These are phyloP conservation scores for Mustelus asterias DNA, from an alignment of 2,113 vertebrate species.

Conservation along the genomic window DNA sequence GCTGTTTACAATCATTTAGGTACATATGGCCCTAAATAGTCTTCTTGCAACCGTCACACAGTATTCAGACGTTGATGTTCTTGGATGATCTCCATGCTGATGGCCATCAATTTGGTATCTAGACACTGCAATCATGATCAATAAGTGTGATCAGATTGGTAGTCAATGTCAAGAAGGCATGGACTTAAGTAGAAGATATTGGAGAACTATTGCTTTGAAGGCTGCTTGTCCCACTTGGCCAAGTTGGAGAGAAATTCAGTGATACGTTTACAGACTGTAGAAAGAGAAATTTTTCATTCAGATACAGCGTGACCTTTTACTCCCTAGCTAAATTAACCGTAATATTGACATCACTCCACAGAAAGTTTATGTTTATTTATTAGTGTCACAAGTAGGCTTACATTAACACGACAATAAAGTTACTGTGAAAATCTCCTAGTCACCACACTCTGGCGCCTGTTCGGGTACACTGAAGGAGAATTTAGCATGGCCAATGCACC, in stretches of 20 bases:
- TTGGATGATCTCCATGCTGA: neutral
- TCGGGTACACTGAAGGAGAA: no score
- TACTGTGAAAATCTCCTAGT: no score
- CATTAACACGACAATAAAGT: no score
- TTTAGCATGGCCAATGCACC: no score
- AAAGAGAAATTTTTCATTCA: neutral
- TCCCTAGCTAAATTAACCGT: neutral
- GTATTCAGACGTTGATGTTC: neutral
- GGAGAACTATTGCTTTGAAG: neutral
- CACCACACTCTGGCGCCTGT: no score
- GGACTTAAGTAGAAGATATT: neutral
- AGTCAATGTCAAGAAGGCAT: neutral
- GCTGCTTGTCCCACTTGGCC: neutral
- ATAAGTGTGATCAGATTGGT: neutral
- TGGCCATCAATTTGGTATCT: neutral
- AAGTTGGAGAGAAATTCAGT: neutral
- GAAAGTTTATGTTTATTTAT: no score
- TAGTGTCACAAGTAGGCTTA: no score
- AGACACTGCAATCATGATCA: neutral
- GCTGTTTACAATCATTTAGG: conserved; percentile 8
- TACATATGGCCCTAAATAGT: conserved; percentile 30
- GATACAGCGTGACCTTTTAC: neutral
- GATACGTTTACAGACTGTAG: neutral
- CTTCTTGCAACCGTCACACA: neutral
- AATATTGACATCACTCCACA: neutral